These are phyloP conservation scores for Holothuria leucospilota DNA, from an alignment of 53 echinoderm and acorn worm species.

Conservation along the genomic window DNA sequence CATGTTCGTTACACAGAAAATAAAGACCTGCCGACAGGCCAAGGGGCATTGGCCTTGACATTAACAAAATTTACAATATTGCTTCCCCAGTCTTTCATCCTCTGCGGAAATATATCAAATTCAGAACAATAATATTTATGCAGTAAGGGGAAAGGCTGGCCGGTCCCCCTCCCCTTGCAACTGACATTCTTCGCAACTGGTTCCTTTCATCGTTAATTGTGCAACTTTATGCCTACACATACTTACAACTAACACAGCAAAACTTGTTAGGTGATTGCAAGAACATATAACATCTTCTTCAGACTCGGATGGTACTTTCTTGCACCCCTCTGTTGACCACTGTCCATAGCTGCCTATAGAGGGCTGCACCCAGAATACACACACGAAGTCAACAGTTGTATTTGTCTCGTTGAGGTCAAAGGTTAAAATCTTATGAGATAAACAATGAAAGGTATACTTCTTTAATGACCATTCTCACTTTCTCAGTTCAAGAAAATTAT, in stretches of 20 bases:
- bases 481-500: too few relatives aligned
- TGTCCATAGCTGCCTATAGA: background rate
- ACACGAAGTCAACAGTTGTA: background rate
- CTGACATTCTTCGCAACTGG: too few relatives aligned
- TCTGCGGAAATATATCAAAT: background rate
- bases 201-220: too few relatives aligned
- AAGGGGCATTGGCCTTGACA: too few relatives aligned
- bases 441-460: background rate
- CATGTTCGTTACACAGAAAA: too few relatives aligned
- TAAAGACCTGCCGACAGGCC: too few relatives aligned
- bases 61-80: too few relatives aligned
- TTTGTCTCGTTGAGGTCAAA: background rate
- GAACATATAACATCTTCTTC: background rate
- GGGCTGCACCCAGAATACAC: background rate
- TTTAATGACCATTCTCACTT: too few relatives aligned
- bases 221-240: background rate
- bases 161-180: too few relatives aligned
- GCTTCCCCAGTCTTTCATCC: too few relatives aligned
- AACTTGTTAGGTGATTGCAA: constrained; percentile 27
- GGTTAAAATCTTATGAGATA: background rate
- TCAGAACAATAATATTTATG: too few relatives aligned
- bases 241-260: constrained; percentile 27
- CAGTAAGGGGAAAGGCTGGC: too few relatives aligned
- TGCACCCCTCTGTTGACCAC: background rate
- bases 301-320: background rate